A percentile compares a stretch with the other conserved stretches of the same genome.
phyloP scores from a whole-genome alignment of 2,797 vertebrate species.

The Pelochelys cantorii region DNA sequence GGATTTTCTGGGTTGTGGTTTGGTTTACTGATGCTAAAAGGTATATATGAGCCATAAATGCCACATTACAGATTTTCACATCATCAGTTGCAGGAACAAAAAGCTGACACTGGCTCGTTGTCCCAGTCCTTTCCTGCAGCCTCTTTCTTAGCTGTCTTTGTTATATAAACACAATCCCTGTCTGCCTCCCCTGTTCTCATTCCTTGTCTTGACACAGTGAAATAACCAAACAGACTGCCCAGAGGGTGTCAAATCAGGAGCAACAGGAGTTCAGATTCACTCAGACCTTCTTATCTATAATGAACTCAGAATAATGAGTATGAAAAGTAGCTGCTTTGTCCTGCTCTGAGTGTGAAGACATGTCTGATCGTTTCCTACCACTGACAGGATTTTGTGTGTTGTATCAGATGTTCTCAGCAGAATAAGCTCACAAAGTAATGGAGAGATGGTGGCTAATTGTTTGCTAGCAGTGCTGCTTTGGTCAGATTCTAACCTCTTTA shows the following conservation, averaged over 20 bases:
- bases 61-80: not conserved
- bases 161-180: accelerated
- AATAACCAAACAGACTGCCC: not conserved
- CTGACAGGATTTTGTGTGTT: not conserved
- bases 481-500: not conserved
- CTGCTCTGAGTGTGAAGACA: not conserved
- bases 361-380: not conserved
- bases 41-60: not conserved
- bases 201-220: not conserved
- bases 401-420: not conserved
- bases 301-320: not conserved
- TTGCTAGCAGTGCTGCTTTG: not conserved
- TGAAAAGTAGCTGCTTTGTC: not conserved
- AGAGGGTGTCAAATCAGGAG: not conserved
- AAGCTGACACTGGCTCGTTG: not conserved
- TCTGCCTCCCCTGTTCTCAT: accelerated
- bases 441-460: not conserved
- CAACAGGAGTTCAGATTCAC: not conserved
- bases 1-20: not conserved
- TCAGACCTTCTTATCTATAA: not conserved
- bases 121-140: not conserved
- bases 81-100: not conserved
- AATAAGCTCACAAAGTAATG: not conserved
- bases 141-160: not conserved
- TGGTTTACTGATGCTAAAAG: not conserved